Evolutionary conservation across 2,797 vertebrate genomes (phyloP), one percentile per base, ranked within the genome.

Genomic region (Rhinella marina): DNA sequence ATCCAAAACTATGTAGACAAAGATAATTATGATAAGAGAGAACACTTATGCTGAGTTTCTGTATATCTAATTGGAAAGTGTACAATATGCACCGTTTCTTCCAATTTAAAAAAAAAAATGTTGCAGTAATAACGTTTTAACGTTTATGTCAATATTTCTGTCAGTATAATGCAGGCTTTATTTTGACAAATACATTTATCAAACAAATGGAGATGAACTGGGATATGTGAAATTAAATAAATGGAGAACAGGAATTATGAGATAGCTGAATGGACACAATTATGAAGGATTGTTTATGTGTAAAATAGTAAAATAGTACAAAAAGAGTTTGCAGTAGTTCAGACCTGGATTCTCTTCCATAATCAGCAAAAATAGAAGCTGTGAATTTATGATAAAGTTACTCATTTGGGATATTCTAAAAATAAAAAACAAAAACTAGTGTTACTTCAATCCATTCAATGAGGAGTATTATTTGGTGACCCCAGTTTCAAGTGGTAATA

Each of bases 11-110:
- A 94, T 96, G 5, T 95, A 95, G 94, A 95, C 96, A 95, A 94
- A 96, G 94, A 96, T 96, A 95, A 96, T 96, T 95, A 95, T 95
- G 93, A 95, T 95, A 95, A 94, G 93, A 95, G 94, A 93, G 92
- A 93, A 94, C 94, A 95, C 92, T 94, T 94, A 92, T 84, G 90
- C 93, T 94, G 92, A 94, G 93, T 94, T 95, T 94, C 93, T 91
- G 91, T 89, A 90, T 92, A 90, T 90, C 78, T 96, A 95, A 95
- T 95, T 95, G 92, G 94, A 95, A 95, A 93, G 93, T 93, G 90
- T 93, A 92, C 90, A 93, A 92, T 95, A 95, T 92, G 90, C 91
- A 91, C 90, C 92, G 92, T 93, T 94, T 94, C 92, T 93, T 94
- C 92, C 93, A 95, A 95, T 96, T 95, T 92, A 90, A 91, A 92